Evolutionary conservation across 2,797 vertebrate species (phyloP), one percentile per base, ranked within the genome.

Genomic region (Rhyacichthys aspro): DNA sequence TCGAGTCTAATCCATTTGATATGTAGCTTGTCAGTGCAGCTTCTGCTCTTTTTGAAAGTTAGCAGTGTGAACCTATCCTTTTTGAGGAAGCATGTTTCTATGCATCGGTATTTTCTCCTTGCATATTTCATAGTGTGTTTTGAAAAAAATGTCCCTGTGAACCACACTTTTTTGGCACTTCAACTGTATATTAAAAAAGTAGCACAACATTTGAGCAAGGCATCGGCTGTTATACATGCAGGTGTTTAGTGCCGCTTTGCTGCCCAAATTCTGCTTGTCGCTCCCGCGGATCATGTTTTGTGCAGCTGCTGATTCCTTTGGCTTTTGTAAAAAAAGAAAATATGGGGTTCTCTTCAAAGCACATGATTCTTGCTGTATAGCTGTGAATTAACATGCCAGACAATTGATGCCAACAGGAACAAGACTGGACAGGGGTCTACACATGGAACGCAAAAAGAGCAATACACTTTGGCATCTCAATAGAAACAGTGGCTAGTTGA

Each of bases 51-150:
- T 80, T 76, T 75, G 36, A 58, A 59, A 67, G 71, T 69, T 83
- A 78, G 71, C 70, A 33, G 75, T 82, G 74, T 89, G 58, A 80
- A 71, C 63, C 60, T 79, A 43, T 46, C 61, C 59, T 66, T 76
- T 82, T 80, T 71, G 73, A 83, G 72, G 79, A 87, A 79, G 86
- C 87, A 86, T 88, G 86, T 89, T 83, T 82, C 83, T 86, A 82
- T 86, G 83, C 79, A 79, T 86, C 70, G 64, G 58, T 78, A 74
- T 77, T 82, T 83, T 59, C 62, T 70, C 78, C 62, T 75, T 83
- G 72, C 78, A 63, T 74, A 67, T 84, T 85, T 78, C 87, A 82
- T 87, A 73, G 79, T 89, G 84, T 14, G 11, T 78, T 82, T 82
- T 82, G 68, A n/a, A n/a, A 6, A 67, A 74, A 82, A 59, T 63